phyloP scores from a whole-genome alignment of 1,140 invertebrate species.

The Pogonomyrmex californicus region DNA sequence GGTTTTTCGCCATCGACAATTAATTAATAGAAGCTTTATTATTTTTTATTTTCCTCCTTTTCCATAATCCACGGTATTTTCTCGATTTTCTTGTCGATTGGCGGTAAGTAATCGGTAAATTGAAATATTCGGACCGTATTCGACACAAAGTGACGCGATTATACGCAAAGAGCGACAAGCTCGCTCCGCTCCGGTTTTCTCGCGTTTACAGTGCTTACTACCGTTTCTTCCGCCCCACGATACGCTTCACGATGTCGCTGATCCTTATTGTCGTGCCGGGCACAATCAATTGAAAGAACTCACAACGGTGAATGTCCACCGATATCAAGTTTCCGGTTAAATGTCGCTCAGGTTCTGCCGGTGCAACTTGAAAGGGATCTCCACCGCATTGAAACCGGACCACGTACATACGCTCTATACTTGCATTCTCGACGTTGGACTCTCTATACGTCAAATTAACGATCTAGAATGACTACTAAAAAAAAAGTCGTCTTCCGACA shows the following conservation, averaged over 20 bases:
- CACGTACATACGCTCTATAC: slow-evolving; percentile 58
- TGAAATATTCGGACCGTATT: slow-evolving; percentile 39
- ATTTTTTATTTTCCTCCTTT: neutral
- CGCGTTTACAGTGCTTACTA: slow-evolving; percentile 48
- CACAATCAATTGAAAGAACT: slow-evolving; percentile 74
- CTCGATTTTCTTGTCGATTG: slow-evolving; percentile 34
- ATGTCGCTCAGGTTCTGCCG: slow-evolving; percentile 72
- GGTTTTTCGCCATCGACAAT: slow-evolving; percentile 29
- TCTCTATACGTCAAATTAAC: slow-evolving; percentile 74
- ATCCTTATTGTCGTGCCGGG: slow-evolving; percentile 72
- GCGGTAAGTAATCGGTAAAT: neutral
- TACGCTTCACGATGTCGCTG: slow-evolving; percentile 68
- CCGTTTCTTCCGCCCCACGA: slow-evolving; percentile 23
- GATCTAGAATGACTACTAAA: slow-evolving; percentile 67
- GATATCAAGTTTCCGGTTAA: slow-evolving; percentile 78
- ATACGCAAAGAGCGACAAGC: slow-evolving; percentile 62
- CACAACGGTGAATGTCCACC: slow-evolving; percentile 73
- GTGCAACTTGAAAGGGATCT: slow-evolving; percentile 70
- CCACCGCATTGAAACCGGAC: slow-evolving; percentile 65
- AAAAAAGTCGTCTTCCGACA: slow-evolving; percentile 32
- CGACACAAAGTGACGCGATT: slow-evolving; percentile 55
- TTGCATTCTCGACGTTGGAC: slow-evolving; percentile 60
- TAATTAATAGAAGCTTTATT: slow-evolving; percentile 39
- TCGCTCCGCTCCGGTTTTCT: slow-evolving; percentile 55
- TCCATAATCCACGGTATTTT: neutral